phyloP scores from a whole-genome alignment of 1,140 invertebrate genomes.

The Anadara kagoshimensis region DNA sequence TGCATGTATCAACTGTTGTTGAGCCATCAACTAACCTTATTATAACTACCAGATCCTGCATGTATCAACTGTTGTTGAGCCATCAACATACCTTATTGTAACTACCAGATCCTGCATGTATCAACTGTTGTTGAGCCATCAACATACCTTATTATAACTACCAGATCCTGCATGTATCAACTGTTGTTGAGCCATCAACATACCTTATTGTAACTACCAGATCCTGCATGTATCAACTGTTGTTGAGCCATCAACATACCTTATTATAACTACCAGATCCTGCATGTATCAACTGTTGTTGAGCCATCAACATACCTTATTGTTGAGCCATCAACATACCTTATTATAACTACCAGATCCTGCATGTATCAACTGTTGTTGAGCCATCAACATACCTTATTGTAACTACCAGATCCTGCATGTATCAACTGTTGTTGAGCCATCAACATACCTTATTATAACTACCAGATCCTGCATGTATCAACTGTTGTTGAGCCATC shows the following conservation, averaged over 20 bases:
- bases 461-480: slow-evolving; percentile 67
- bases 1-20: slow-evolving; percentile 71
- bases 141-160: slow-evolving; percentile 72
- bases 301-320: slow-evolving; percentile 70
- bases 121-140: slow-evolving; percentile 72
- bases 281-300: slow-evolving; percentile 71
- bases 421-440: slow-evolving; percentile 73
- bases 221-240: slow-evolving; percentile 69
- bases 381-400: slow-evolving; percentile 71
- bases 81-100: slow-evolving; percentile 71
- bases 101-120: slow-evolving; percentile 67
- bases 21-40: slow-evolving; percentile 71
- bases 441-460: slow-evolving; percentile 71
- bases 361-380: slow-evolving; percentile 71
- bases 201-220: slow-evolving; percentile 72
- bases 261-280: slow-evolving; percentile 71
- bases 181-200: slow-evolving; percentile 71
- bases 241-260: slow-evolving; percentile 72
- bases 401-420: slow-evolving; percentile 68
- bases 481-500: slow-evolving; percentile 72
- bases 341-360: slow-evolving; percentile 71
- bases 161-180: slow-evolving; percentile 68
- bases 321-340: slow-evolving; percentile 54
- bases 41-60: slow-evolving; percentile 68
- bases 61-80: slow-evolving; percentile 73